Conservation (phyloP, 2,113 vertebrate species). For the Mungos mungo region DNA sequence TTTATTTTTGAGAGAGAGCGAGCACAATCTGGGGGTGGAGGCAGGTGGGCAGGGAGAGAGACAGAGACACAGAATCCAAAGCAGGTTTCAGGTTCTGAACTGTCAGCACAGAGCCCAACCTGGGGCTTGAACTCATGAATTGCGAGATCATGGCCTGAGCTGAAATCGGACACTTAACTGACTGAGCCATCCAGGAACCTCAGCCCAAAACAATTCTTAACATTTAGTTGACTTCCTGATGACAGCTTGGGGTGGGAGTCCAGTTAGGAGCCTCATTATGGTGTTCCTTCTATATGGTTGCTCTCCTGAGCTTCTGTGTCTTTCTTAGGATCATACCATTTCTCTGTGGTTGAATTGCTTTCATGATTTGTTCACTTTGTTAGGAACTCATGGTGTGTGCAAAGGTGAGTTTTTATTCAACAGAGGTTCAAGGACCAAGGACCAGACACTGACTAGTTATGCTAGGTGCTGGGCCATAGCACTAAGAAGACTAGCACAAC, state of each 20-base stretch:
- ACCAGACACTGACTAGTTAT: neutral
- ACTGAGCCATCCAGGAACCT: too few species aligned
- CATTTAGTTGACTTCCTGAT: neutral
- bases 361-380: neutral
- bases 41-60: too few species aligned
- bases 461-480: neutral
- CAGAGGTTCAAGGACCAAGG: neutral
- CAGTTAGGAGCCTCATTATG: rapidly evolving
- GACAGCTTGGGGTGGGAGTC: neutral
- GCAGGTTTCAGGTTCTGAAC: too few species aligned
- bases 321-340: neutral
- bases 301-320: neutral
- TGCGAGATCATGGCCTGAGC: too few species aligned
- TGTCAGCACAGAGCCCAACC: too few species aligned
- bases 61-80: too few species aligned
- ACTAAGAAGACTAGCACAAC: neutral
- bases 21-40: too few species aligned
- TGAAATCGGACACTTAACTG: too few species aligned
- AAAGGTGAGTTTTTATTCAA: neutral
- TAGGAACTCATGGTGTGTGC: neutral
- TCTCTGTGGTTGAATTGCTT: neutral
- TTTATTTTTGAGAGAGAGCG: too few species aligned
- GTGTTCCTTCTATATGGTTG: neutral
- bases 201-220: neutral
- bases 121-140: too few species aligned